phyloP scores from a whole-genome alignment of 37 sponge, comb jelly and placozoan genomes.

The Theonella swinhoei region DNA sequence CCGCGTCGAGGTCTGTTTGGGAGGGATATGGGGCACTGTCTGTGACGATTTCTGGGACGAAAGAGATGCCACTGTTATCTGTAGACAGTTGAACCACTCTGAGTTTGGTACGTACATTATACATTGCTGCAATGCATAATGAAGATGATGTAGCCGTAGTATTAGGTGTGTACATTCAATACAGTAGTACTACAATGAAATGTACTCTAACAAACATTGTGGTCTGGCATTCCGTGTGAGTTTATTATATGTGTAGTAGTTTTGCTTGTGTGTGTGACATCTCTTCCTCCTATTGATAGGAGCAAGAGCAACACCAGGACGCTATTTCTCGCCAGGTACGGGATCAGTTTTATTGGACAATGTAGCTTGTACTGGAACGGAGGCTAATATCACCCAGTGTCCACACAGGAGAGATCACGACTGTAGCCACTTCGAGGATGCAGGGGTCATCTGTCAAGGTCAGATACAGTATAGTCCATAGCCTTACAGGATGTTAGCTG shows the following conservation, averaged over 20 bases:
- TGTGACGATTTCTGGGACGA: slow-evolving; percentile 40
- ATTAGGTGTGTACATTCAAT: no score
- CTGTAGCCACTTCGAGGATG: slow-evolving; percentile 50
- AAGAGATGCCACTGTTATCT: slow-evolving; percentile 25
- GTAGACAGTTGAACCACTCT: slow-evolving; percentile 17
- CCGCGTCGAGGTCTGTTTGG: slow-evolving; percentile 31
- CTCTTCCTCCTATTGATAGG: no score
- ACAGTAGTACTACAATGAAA: no score
- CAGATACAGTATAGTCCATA: not conserved
- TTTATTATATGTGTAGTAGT: no score
- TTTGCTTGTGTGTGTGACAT: no score
- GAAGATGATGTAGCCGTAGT: not conserved
- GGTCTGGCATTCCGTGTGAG: no score
- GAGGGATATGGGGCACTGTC: slow-evolving; percentile 19
- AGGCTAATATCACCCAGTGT: slow-evolving; percentile 48
- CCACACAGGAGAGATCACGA: slow-evolving; percentile 7
- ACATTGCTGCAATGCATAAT: no score
- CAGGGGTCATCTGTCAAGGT: slow-evolving; percentile 49
- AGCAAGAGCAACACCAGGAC: not conserved
- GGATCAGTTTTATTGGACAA: slow-evolving; percentile 27
- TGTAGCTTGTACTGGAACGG: slow-evolving; percentile 42
- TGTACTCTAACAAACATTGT: no score
- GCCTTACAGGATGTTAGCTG: no score
- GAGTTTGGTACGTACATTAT: not conserved
- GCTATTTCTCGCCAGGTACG: not conserved